Conservation (phyloP, 2,797 vertebrate genomes). For the Sebastes miniatus region DNA sequence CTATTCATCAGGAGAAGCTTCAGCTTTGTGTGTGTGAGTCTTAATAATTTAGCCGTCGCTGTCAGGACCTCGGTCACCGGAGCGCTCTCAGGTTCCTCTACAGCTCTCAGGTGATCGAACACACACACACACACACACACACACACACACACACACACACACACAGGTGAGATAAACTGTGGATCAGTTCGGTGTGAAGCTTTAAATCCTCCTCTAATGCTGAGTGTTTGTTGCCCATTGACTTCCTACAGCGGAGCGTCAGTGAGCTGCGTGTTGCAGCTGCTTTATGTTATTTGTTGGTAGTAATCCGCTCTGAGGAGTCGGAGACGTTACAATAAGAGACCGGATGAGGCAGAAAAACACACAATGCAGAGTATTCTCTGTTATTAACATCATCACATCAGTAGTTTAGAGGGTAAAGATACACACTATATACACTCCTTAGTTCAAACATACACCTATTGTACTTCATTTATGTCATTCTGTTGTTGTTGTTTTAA, state of each 20-base stretch:
- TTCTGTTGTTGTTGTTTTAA: not conserved
- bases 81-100: slow-evolving; percentile 56
- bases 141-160: slow-evolving; percentile 1
- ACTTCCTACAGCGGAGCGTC: not conserved
- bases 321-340: not conserved
- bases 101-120: slow-evolving; percentile 51
- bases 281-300: not conserved
- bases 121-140: slow-evolving; percentile 16
- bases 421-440: not conserved
- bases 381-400: not conserved
- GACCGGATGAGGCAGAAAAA: not conserved
- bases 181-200: not conserved
- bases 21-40: slow-evolving; percentile 25
- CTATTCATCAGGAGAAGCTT: slow-evolving; percentile 12
- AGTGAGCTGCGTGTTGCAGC: not conserved
- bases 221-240: not conserved
- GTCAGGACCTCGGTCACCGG: slow-evolving; percentile 45
- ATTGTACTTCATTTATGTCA: no score
- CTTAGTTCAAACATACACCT: not conserved
- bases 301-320: not conserved
- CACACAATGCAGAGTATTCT: not conserved
- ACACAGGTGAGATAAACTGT: not conserved
- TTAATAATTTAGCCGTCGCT: slow-evolving; percentile 64
- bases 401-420: not conserved
- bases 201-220: not conserved